phyloP scores from a whole-genome alignment of 2,113 vertebrate genomes.

The Athene cunicularia region DNA sequence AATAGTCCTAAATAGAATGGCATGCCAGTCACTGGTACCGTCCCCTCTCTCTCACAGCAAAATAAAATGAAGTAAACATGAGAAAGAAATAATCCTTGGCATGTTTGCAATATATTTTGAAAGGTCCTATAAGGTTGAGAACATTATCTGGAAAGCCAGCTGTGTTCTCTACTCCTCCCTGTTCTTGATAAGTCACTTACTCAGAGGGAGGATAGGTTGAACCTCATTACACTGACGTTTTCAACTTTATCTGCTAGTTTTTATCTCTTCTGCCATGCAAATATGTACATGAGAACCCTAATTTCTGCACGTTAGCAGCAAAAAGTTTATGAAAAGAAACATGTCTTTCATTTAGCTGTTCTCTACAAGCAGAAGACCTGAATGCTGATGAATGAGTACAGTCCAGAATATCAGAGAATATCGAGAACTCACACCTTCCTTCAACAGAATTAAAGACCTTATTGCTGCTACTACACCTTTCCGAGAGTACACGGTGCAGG shows the following conservation, averaged over 20 bases:
- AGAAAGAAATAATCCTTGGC: neutral
- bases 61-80: neutral
- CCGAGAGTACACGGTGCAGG: neutral
- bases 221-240: neutral
- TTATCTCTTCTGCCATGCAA: constrained; percentile 14
- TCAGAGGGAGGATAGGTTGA: neutral
- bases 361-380: neutral
- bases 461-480: neutral
- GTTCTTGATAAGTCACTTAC: neutral
- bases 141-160: constrained; percentile 60
- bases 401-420: neutral
- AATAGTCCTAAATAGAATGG: neutral
- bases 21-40: neutral
- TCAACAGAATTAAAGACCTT: neutral
- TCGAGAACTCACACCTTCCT: neutral
- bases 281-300: neutral
- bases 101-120: neutral
- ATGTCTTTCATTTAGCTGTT: neutral
- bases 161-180: constrained; percentile 25
- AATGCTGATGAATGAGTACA: neutral
- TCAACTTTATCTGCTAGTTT: constrained; percentile 29
- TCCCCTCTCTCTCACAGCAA: neutral
- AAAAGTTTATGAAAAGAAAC: neutral
- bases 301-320: constrained; percentile 32
- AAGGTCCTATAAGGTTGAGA: constrained; percentile 41